Conservation (phyloP, 2,797 vertebrate species). For the Oreonectes daqikongensis region DNA sequence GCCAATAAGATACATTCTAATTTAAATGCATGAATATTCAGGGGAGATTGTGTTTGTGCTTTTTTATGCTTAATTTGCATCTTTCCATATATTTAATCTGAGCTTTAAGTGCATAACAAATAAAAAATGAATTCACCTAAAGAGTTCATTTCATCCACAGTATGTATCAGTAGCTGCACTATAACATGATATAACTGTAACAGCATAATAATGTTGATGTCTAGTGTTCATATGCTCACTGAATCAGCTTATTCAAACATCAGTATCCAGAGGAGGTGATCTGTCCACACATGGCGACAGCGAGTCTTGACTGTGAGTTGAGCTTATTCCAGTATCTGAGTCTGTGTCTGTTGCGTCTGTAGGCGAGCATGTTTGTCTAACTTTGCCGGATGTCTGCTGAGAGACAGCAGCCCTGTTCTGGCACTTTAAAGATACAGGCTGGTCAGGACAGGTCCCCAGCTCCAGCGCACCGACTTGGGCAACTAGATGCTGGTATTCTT, state of each 20-base stretch:
- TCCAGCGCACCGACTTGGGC: constrained; percentile 82
- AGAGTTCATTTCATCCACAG: neutral
- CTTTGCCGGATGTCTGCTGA: constrained; percentile 60
- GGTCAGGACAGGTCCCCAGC: constrained; percentile 67
- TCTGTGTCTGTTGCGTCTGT: constrained; percentile 88
- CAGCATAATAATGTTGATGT: neutral
- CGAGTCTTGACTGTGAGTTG: constrained; percentile 96
- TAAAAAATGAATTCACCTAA: neutral
- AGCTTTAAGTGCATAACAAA: constrained; percentile 11
- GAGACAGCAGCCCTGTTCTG: constrained; percentile 62
- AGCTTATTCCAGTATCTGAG: constrained; percentile 98
- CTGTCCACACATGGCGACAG: constrained; percentile 82
- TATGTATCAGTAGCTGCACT: neutral
- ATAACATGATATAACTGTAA: neutral
- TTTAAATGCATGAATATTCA: neutral
- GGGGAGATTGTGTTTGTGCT: neutral
- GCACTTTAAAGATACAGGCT: constrained; percentile 62
- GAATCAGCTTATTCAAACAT: constrained; percentile 63
- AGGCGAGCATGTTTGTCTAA: constrained; percentile 75
- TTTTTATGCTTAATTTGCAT: neutral
- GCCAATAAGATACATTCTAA: neutral
- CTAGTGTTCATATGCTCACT: neutral
- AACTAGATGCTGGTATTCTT: constrained; percentile 87
- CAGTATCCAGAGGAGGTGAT: constrained; percentile 73
- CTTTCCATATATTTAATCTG: neutral